These are phyloP conservation scores for Drosophila antonietae DNA, from an alignment of 2,888 invertebrate genomes.

Conservation along the genomic window DNA sequence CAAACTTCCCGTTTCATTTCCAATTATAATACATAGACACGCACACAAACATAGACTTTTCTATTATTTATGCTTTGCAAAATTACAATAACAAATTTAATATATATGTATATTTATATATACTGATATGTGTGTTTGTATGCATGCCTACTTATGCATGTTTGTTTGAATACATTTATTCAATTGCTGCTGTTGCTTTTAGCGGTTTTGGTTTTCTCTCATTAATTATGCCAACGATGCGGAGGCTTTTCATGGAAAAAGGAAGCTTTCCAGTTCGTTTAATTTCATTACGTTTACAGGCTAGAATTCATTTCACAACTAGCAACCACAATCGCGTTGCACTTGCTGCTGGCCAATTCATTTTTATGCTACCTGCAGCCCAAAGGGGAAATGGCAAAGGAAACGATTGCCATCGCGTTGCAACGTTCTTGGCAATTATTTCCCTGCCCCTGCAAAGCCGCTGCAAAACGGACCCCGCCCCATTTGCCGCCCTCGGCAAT, in stretches of 20 bases:
- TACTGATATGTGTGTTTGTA: not conserved
- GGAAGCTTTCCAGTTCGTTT: slow-evolving; percentile 77
- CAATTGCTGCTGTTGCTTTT: slow-evolving; percentile 16
- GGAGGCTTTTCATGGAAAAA: slow-evolving; percentile 63
- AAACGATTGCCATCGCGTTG: slow-evolving; percentile 39
- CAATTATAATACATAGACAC: slow-evolving; percentile 20
- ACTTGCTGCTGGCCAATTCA: slow-evolving; percentile 51
- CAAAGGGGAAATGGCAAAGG: slow-evolving; percentile 33
- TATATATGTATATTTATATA: slow-evolving; percentile 19
- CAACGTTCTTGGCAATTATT: slow-evolving; percentile 57
- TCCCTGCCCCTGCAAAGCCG: slow-evolving; percentile 19
- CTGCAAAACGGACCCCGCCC: not conserved
- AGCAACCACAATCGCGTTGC: slow-evolving; percentile 23
- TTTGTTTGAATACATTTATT: slow-evolving; percentile 38
- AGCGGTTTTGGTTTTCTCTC: slow-evolving; percentile 60
- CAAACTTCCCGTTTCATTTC: slow-evolving; percentile 32
- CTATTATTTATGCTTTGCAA: slow-evolving; percentile 33
- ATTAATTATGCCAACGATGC: slow-evolving; percentile 71
- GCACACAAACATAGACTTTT: slow-evolving; percentile 11
- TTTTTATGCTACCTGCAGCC: slow-evolving; percentile 43
- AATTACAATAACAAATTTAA: slow-evolving; percentile 48
- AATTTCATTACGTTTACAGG: slow-evolving; percentile 65
- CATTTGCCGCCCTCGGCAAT: slow-evolving; percentile 45
- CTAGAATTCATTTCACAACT: slow-evolving; percentile 59
- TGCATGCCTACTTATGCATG: slow-evolving; percentile 1